Conservation (phyloP, 2,113 vertebrate species). For the Eretmochelys imbricata region DNA sequence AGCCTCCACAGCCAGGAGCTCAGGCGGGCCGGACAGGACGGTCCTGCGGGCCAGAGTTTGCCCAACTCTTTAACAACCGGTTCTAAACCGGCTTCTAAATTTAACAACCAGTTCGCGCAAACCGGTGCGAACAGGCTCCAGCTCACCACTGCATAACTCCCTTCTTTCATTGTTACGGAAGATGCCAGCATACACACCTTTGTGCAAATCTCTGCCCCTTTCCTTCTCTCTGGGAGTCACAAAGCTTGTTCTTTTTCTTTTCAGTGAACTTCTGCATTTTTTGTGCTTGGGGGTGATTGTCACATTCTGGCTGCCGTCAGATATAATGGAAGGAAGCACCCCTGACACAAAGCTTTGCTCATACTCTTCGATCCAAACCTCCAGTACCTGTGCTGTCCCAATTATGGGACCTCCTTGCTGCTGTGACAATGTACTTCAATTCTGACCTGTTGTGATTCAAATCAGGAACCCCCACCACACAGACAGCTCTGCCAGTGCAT, state of each 20-base stretch:
- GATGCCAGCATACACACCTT: neutral
- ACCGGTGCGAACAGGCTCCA: too few species aligned
- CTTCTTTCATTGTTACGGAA: neutral
- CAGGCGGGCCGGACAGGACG: too few species aligned
- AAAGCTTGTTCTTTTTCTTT: neutral
- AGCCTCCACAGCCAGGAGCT: too few species aligned
- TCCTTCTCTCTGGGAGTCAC: neutral
- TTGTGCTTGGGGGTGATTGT: neutral
- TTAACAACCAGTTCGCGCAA: too few species aligned
- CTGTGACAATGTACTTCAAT: neutral
- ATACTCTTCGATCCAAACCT: neutral
- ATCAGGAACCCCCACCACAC: neutral
- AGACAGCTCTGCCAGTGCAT: neutral
- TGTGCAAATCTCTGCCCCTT: neutral
- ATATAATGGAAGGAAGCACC: neutral
- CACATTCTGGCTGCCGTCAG: neutral
- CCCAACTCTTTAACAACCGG: too few species aligned
- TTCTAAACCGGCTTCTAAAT: too few species aligned
- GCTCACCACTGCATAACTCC: neutral
- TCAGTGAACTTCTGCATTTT: neutral
- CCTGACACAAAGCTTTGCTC: neutral
- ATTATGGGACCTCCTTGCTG: accelerated
- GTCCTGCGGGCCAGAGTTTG: too few species aligned
- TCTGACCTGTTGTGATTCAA: neutral
- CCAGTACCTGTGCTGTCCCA: neutral